Base-by-base conservation (phyloP, 2,113 vertebrate genomes). In the Trematomus loennbergii region DNA sequence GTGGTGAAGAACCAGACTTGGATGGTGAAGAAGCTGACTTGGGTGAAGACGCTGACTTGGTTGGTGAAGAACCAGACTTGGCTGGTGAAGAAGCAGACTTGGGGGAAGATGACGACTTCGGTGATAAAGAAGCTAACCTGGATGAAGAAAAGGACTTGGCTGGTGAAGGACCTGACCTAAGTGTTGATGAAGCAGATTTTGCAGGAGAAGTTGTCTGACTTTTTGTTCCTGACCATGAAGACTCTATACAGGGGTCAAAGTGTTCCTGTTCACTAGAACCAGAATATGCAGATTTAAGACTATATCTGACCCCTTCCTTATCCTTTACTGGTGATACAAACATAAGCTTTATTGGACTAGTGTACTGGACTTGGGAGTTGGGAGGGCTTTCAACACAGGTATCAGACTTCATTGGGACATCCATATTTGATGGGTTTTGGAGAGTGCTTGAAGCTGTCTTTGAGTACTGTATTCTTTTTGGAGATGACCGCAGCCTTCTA, bases 261-360 rank as follows among this genome's bases (percentile, higher is more conserved):
- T 75, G 40, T 73, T 88, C 86, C 46, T 89, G 87, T 72, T 69
- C 67, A 58, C 69, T 89, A 83, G 91, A 92, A 78, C 93, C 87
- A 33, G 94, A 91, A 75, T 91, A 75, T 73, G 94, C 94, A 78
- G 97, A 96, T 82, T 96, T 97, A 78, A 99, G 95, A 69, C 96
- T 96, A 13, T 99, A 99, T 91, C 95, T 97, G 53, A 98, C 65
- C 76, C 97, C 98, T 90, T 97, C 95, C 22, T 91, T 93, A 84
- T 96, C 94, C 60, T 93, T 96, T 85, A 97, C 89, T 49, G 96
- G 95, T 13, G 97, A 98, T 71, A 98, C 95, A 95, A 97, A 98
- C 98, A 99, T 99, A 40, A 99, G 96, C 83, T 98, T 97, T 89
- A 99, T 94, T 87, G 98, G 97, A 92, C 98, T 99, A 60, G 90